Percentiles rank a stretch among this genome's conserved stretches.
These are phyloP conservation scores for Loris lydekkerianus DNA, from an alignment of 2,797 vertebrate species.

Conservation along the genomic window DNA sequence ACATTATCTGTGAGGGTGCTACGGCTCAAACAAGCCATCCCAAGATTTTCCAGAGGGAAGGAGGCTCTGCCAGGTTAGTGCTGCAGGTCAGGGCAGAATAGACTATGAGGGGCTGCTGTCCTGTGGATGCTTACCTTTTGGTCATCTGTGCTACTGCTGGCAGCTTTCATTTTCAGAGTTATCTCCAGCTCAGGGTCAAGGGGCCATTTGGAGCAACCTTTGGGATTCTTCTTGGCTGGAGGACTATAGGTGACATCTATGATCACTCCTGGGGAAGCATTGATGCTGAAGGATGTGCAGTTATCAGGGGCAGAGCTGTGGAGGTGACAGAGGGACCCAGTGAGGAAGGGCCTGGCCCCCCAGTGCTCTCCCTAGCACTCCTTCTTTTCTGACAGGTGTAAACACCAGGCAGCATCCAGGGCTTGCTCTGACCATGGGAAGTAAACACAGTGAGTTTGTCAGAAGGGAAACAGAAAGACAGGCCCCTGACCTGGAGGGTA, in stretches of 20 bases:
- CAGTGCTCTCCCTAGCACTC: rapidly evolving
- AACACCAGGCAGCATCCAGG: background rate
- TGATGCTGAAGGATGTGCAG: conserved; percentile 79
- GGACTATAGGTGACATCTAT: conserved; percentile 79
- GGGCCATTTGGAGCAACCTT: conserved; percentile 79
- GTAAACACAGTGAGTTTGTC: background rate
- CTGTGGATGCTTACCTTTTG: conserved; percentile 84
- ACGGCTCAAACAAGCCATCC: background rate
- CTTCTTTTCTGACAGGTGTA: rapidly evolving
- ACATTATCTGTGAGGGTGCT: background rate
- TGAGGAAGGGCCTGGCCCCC: background rate
- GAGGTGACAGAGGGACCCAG: rapidly evolving
- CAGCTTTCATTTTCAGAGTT: conserved; percentile 70
- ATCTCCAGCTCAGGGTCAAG: conserved; percentile 84
- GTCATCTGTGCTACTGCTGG: conserved; percentile 81
- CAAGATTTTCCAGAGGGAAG: background rate
- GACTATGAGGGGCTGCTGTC: rapidly evolving
- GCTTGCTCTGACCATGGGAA: rapidly evolving
- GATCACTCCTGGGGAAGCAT: conserved; percentile 75
- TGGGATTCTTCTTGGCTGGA: conserved; percentile 74
- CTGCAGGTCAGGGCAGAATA: rapidly evolving
- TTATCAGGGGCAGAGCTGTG: conserved; percentile 84
- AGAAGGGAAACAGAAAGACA: background rate
- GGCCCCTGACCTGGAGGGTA: background rate
- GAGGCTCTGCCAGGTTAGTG: background rate